These are phyloP conservation scores for Stomatorhinus ivindoensis DNA, from an alignment of 2,113 vertebrate species.

Conservation along the genomic window DNA sequence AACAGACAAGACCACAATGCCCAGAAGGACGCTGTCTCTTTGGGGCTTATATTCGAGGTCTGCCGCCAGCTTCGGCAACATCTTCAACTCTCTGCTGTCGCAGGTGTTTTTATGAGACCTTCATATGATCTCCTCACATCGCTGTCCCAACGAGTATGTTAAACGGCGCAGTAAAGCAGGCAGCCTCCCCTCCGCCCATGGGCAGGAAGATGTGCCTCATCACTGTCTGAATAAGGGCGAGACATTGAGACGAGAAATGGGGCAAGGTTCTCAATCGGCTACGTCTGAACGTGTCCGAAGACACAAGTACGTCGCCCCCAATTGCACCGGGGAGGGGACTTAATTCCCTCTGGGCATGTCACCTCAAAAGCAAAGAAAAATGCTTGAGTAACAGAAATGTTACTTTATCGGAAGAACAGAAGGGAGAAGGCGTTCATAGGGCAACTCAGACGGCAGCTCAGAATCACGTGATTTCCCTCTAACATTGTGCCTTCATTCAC, in stretches of 20 bases:
- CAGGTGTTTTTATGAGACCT: neutral
- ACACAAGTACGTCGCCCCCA: neutral
- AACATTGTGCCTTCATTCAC: neutral
- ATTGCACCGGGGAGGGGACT: neutral
- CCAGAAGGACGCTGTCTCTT: conserved; percentile 8
- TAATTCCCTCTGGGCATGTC: neutral
- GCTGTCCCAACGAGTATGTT: neutral
- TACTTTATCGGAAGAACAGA: neutral
- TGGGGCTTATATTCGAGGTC: neutral
- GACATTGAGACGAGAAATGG: neutral
- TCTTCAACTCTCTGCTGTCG: neutral
- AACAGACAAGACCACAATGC: conserved; percentile 1
- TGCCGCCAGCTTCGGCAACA: neutral
- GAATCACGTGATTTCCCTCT: neutral
- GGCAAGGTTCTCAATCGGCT: neutral
- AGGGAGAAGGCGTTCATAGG: neutral
- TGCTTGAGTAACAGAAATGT: neutral
- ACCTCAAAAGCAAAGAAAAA: neutral
- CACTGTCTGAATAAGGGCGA: neutral
- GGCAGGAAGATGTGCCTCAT: neutral
- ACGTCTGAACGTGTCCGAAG: neutral
- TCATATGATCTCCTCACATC: neutral
- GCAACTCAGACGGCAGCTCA: neutral
- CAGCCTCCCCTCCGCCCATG: neutral
- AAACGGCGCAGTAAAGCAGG: neutral